Evolutionary conservation across 2,797 vertebrate genomes (phyloP), one percentile per base, ranked within the genome.

Genomic region (Holocentrus rufus): DNA sequence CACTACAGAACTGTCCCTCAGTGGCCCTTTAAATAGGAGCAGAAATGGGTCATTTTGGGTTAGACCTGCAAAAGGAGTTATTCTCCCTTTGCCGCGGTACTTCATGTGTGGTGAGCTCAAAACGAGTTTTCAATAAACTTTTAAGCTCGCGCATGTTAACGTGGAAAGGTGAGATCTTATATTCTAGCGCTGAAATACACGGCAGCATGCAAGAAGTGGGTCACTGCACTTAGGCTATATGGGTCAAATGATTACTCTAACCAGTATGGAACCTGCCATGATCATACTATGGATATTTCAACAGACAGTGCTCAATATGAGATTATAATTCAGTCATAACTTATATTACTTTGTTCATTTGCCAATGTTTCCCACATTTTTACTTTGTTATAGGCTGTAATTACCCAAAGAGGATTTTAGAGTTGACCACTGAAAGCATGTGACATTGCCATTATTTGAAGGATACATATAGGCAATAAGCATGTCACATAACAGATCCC

Each of bases 1-100:
- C 61, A 83, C 65, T 79, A 78, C 61, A 59, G 46, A 50, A 69
- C 46, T 73, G 64, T 85, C 76, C 64, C 71, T 68, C 75, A 72
- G 42, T 81, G 80, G 67, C 76, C 76, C 88, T 91, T 93, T 92
- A 92, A 93, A 93, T 90, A 92, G 88, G 84, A 79, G 77, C 82
- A 82, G 61, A 93, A 92, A 84, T 91, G 79, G 87, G 91, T 92
- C 90, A 89, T 63, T 86, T 69, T 80, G 67, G 72, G 65, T 76
- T 65, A 56, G 22, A 63, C 53, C 14, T 65, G 44, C 0, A 5
- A 2, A 56, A 46, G 27, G 2, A 4, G 4, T 2, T 13, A 9
- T 2, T 52, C 31, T 4, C 15, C 0, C 49, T 42, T 50, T 42
- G 8, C 7, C 66, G 30, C 17, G 20, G 8, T 63, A 7, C 17